phyloP scores from a whole-genome alignment of 2,888 invertebrate genomes.

The Ferrisia virgata region DNA sequence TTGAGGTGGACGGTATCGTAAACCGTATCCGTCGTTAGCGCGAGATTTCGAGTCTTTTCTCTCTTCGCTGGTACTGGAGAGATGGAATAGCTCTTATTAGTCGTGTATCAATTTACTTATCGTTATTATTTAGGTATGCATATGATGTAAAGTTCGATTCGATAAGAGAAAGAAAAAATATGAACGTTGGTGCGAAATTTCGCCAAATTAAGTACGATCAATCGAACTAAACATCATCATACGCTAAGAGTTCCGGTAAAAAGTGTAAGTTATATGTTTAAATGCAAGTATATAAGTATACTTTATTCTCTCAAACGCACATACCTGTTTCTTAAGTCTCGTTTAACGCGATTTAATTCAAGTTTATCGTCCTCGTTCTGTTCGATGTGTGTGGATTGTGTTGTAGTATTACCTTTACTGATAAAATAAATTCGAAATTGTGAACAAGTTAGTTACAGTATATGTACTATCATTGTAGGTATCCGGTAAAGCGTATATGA shows the following conservation, averaged over 20 bases:
- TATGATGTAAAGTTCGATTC: neutral
- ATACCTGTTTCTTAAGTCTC: conserved; percentile 40
- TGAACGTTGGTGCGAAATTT: neutral
- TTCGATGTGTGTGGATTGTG: neutral
- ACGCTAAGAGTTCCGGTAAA: neutral
- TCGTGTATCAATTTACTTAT: neutral
- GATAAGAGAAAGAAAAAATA: neutral
- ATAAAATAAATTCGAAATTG: conserved; percentile 37
- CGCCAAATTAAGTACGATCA: neutral
- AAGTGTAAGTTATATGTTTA: neutral
- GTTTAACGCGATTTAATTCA: conserved; percentile 33
- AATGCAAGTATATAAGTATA: neutral
- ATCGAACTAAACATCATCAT: neutral
- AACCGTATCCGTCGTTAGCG: conserved; percentile 33
- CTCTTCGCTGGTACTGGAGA: neutral
- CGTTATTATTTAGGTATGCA: no score
- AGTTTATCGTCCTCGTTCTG: conserved; percentile 5
- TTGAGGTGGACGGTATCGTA: conserved; percentile 36
- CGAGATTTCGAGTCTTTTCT: neutral
- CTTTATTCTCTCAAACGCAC: conserved; percentile 7
- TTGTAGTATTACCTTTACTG: conserved; percentile 34
- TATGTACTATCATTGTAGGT: neutral
- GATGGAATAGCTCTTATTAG: neutral
- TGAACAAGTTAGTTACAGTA: conserved; percentile 1
- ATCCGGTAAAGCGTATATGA: neutral